Base-by-base conservation (phyloP, 2,113 vertebrate species). In the Ictidomys tridecemlineatus region DNA sequence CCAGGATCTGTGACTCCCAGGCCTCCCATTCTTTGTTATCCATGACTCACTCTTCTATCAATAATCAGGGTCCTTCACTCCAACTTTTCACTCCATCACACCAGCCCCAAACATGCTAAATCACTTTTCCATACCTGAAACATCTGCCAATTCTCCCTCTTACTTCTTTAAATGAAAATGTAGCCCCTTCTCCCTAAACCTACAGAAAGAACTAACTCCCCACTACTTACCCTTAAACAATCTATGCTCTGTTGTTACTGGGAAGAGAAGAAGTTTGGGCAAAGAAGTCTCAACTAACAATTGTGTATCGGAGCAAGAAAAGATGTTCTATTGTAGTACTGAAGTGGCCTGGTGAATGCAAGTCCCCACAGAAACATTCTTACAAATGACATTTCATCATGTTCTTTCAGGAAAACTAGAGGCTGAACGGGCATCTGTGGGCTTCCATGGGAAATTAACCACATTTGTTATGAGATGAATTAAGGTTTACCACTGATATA, bases 111-210 rank as follows among this genome's bases (percentile, higher is more conserved):
- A 30, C 48, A 42, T 17, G 67, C n/a, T n/a, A 24, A 24, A 42
- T 82, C 42, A n/a, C 22, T 26, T 61, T 45, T 32, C 30, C 32
- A 8, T 58, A 45, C 20, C 9, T 34, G 45, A 85, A 82, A 30
- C 3, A 72, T 30, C 56, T 85, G 45, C 20, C 45, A 51, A 17
- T 76, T 63, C 34, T 95, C 39, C 20, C 30, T 86, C 58, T 84
- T 8, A 34, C 7, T 32, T 76, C 51, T 61, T 65, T 51, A 96
- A 82, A 58, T 67, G 18, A 80, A 94, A 89, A 74, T 51, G 3
- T 18, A 74, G 30, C 76, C 63, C 45, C n/a, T 58, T 82, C 32
- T 95, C 53, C 70, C 73, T 88, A 88, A 92, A 93, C 82, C 63
- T 42, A 28, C 24, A 70, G 95, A 65, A 22, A 65, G 63, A 4